Evolutionary conservation across 1,140 invertebrate genomes (phyloP), one percentile per base, ranked within the genome.

Genomic region (Heliconius himera): DNA sequence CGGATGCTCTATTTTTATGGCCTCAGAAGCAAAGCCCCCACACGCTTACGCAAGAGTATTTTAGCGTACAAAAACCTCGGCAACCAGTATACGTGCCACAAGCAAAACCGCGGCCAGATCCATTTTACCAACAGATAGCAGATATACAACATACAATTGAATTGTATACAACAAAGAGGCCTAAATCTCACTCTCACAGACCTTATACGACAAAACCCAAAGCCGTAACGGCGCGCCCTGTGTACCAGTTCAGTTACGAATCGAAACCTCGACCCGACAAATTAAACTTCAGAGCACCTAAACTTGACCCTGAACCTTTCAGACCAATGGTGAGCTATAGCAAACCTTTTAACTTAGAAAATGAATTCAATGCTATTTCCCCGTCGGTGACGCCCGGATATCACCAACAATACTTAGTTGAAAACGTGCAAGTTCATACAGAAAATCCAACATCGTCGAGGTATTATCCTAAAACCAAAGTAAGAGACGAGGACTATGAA

Each of bases 301-400:
- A 94, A 83, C 84, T 96, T 80, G 95, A 95, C 70, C 93, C 95
- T 20, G 95, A 96, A 85, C 95, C 95, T 33, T 96, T 96, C 86
- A 94, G 95, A 77, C 96, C 96, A 8, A 95, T 95, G 90, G 95
- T 96, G 13, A 95, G 96, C 83, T 96, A 96, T 85, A 96, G 96
- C 84, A 95, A 96, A 66, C 95, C 95, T 8, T 95, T 95, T 79
- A 95, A 96, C 81, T 84, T 95, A 29, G 91, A 94, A 80, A 95
- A 95, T 77, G 95, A 95, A 20, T 95, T 95, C 80, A 95, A 95
- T 78, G 87, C 89, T 36, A 95, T 95, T 16, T 94, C 95, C 18
- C 91, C 95, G 8, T 91, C 89, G n/a, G 87, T 87, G 8, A 83
- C 90, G 54, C 84, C 88, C 33, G 88, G 83, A 8, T 93, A 91